Evolutionary conservation across 2,888 invertebrate genomes (phyloP).

Genomic region (Leptinotarsa rubiginosa): DNA sequence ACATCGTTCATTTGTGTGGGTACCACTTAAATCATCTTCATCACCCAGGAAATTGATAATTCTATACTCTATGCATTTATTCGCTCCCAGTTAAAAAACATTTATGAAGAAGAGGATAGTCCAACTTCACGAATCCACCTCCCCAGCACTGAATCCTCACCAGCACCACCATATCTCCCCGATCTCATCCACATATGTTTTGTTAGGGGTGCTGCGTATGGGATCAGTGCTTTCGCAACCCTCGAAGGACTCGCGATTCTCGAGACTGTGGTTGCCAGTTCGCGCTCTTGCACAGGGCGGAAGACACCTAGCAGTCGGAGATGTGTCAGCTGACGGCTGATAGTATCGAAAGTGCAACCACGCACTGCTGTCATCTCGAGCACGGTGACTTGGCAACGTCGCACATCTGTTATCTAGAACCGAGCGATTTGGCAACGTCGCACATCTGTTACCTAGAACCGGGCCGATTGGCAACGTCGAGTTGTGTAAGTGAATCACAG

Average conservation of each 20-base stretch:
- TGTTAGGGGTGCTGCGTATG: slow-evolving; percentile 82
- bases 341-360: slow-evolving; percentile 18
- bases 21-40: too few species aligned
- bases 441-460: slow-evolving; percentile 36
- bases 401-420: slow-evolving; percentile 27
- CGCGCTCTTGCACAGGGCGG: slow-evolving; percentile 87
- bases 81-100: too few species aligned
- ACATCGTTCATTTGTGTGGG: too few species aligned
- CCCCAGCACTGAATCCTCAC: neutral
- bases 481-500: slow-evolving; percentile 41
- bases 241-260: slow-evolving; percentile 78
- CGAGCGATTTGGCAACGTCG: slow-evolving; percentile 35
- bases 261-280: slow-evolving; percentile 93
- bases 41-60: too few species aligned
- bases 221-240: slow-evolving; percentile 90
- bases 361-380: slow-evolving; percentile 20
- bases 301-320: slow-evolving; percentile 73
- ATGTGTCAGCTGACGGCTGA: slow-evolving; percentile 39
- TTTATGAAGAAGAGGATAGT: too few species aligned
- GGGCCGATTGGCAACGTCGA: slow-evolving; percentile 31
- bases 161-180: slow-evolving; percentile 23
- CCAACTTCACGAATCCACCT: neutral
- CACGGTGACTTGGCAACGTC: slow-evolving; percentile 29
- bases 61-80: too few species aligned
- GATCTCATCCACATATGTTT: slow-evolving; percentile 38